These are phyloP conservation scores for Labeo calbasu DNA, from an alignment of 2,797 vertebrate species.

Conservation along the genomic window DNA sequence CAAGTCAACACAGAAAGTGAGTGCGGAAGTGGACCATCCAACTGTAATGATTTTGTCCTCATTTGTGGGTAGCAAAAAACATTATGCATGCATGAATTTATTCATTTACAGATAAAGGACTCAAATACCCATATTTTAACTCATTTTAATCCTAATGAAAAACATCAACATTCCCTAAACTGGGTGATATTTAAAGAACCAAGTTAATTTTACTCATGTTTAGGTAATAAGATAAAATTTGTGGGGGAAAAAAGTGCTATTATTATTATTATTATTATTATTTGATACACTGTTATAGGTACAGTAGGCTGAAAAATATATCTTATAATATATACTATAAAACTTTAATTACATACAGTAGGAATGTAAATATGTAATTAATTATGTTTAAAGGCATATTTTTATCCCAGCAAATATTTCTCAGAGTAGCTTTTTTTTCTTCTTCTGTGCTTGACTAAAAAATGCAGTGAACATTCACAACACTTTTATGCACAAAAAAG, in stretches of 20 bases:
- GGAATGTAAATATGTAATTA: not conserved
- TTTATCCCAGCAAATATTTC: not conserved
- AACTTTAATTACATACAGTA: not conserved
- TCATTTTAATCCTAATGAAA: not conserved
- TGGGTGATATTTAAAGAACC: not conserved
- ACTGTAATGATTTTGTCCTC: too few relatives aligned
- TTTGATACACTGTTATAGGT: not conserved
- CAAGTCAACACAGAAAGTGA: not conserved
- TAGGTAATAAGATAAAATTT: not conserved
- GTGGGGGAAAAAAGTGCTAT: too few relatives aligned
- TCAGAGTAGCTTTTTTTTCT: not conserved
- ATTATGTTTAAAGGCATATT: not conserved
- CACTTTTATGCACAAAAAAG: too few relatives aligned
- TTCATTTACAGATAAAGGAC: not conserved
- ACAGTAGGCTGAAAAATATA: not conserved
- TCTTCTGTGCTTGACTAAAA: not conserved
- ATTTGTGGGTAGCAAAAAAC: not conserved
- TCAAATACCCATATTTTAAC: not conserved
- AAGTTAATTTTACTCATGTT: not conserved
- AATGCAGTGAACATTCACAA: not conserved
- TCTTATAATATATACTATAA: not conserved
- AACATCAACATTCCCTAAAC: not conserved
- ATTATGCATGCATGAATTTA: not conserved
- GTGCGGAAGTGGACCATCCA: not conserved
- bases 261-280: not conserved